Base-by-base conservation (phyloP, 2,113 vertebrate genomes). In the Muntiacus muntjak region DNA sequence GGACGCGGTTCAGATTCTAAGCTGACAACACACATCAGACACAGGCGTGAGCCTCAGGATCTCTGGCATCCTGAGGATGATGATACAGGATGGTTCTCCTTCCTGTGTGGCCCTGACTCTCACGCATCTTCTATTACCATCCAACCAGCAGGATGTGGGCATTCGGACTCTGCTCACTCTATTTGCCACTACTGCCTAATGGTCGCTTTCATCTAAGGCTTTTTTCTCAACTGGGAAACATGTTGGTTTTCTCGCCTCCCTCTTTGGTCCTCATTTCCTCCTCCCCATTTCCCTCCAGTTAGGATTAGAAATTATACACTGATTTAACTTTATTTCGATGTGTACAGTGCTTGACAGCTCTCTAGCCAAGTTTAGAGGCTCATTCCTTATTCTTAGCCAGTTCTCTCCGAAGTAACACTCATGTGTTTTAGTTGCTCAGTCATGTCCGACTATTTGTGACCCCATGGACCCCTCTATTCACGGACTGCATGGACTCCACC, bases 401-500 rank as follows among this genome's bases (percentile, higher is more conserved):
- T 55, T 50, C 45, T 90, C 17, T 15, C 40, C 7, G 4, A 45
- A 23, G 7, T 15, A 8, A 58, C n/a, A 33, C 47, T 74, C n/a
- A 8, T n/a, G 10, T 40, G n/a, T 23, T 23, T 13, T 74, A 13
- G 19, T 12, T 74, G 19, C 67, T 40, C n/a, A 12, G n/a, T 25
- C 67, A 74, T 12, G n/a, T 74, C n/a, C 10, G 11, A 74, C 10
- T 74, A 3, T 74, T 40, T 74, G n/a, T 0, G 10, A 40, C 67
- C 19, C n/a, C 67, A 71, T 23, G 67, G 67, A 23, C 4, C 64
- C 9, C 9, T 23, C 9, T 36, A 9, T 36, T 19, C 19, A 21
- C 0, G 2, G 64, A 36, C 64, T 2, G 9, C n/a, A 40, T 71
- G n/a, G n/a, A 74, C 19, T 5, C 67, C n/a, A 23, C 4, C 67